Conservation (phyloP, 2,797 vertebrate genomes). For the Girardinus metallicus region DNA sequence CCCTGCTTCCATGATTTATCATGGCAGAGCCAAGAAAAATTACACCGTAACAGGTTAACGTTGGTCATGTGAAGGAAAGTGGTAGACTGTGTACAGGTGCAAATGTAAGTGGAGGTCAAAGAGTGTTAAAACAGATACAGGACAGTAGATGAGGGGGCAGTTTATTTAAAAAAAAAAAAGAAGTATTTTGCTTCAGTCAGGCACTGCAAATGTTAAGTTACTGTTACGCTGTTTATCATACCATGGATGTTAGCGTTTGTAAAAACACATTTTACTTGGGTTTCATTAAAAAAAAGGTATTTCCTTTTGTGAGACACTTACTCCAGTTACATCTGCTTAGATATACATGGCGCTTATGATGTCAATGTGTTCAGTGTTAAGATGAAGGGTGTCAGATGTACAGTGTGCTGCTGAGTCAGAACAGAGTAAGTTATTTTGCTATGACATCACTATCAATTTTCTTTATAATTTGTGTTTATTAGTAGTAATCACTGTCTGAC, state of each 20-base stretch:
- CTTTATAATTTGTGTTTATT: not conserved
- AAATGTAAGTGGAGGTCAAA: conserved; percentile 35
- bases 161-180: not conserved
- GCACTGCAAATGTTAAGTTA: not conserved
- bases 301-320: not conserved
- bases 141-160: not conserved
- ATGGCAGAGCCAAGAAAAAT: conserved; percentile 39
- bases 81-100: conserved; percentile 27
- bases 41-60: conserved; percentile 53
- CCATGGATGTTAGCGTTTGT: not conserved
- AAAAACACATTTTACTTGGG: not conserved
- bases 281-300: not conserved
- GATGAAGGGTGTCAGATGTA: not conserved
- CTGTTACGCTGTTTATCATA: not conserved
- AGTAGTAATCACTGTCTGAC: not conserved
- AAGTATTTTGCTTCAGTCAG: not conserved
- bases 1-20: conserved; percentile 58
- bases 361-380: not conserved
- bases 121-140: conserved; percentile 13
- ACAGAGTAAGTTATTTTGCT: not conserved
- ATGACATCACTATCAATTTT: not conserved
- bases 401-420: not conserved
- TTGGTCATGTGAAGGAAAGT: conserved; percentile 44
- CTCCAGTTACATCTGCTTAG: not conserved
- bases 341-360: not conserved